Base-by-base conservation (phyloP, 2,113 vertebrate species). In the Gymnocephalus cernua region DNA sequence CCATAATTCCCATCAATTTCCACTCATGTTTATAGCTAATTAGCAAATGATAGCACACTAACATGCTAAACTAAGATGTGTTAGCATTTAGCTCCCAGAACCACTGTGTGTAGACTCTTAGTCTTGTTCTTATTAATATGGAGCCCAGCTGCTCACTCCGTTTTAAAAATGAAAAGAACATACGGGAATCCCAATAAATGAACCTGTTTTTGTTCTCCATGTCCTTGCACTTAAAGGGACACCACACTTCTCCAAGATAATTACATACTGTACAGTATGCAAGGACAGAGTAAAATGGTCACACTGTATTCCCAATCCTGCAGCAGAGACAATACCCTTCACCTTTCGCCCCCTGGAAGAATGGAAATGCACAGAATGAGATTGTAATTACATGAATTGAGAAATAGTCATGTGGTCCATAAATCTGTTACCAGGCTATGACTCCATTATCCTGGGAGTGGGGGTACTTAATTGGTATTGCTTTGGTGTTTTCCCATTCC, bases 401-500 rank as follows among this genome's bases (percentile, higher is more conserved):
- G 3, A 15, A 80, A 71, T 18, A 87, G 80, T 79, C 25, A 83
- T 85, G 92, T 81, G 54, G 61, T 67, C 21, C 67, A 81, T 85
- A 80, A 89, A 92, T 87, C 62, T 79, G 59, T 82, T 82, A 84
- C 82, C 74, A 48, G 86, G 23, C 84, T 86, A 83, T 80, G 72
- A 77, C 63, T 88, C 85, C 74, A 89, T 92, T 91, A 82, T 51
- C 58, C 10, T 32, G 29, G 25, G 76, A 91, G 79, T 74, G 66
- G 58, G 51, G 63, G 41, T 50, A 58, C 86, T 90, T 93, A 87
- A 94, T 93, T 74, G 82, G 84, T 93, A 84, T 82, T 91, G 74
- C 83, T 79, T 56, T 84, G 90, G 57, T 90, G 73, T 84, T 93
- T 89, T 88, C 83, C 83, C 71, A 89, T 94, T 92, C 85, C 69